Conservation (phyloP, 2,888 invertebrate species). For the Drosophila emarginata region DNA sequence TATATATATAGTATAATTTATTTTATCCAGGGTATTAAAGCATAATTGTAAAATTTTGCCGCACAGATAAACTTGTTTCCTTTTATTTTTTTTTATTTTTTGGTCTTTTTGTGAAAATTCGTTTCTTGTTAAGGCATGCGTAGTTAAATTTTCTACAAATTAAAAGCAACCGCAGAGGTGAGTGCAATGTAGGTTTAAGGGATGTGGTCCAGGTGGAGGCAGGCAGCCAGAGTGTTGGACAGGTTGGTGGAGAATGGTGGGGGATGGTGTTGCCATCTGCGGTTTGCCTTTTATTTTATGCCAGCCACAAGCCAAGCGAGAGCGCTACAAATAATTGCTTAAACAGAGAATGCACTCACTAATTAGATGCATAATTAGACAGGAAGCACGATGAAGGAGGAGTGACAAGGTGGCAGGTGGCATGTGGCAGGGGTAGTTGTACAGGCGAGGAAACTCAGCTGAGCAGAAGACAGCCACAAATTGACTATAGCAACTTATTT, state of each 20-base stretch:
- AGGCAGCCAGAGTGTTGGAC: background rate
- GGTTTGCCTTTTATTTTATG: constrained; percentile 49
- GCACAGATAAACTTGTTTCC: constrained; percentile 26
- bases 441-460: background rate
- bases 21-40: constrained; percentile 1
- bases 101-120: constrained; percentile 3
- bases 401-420: background rate
- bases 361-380: constrained; percentile 73
- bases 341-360: constrained; percentile 56
- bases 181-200: background rate
- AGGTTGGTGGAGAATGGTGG: background rate
- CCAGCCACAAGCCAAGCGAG: constrained; percentile 22
- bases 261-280: constrained; percentile 46
- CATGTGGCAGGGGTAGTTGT: background rate
- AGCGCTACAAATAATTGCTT: constrained; percentile 61
- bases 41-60: constrained; percentile 16
- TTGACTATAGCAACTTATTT: constrained; percentile 5
- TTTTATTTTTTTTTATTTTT: constrained; percentile 30
- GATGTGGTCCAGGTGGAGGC: background rate
- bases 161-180: constrained; percentile 22
- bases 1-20: background rate
- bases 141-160: constrained; percentile 41
- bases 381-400: constrained; percentile 8
- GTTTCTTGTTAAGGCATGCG: constrained; percentile 27
- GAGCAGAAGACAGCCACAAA: constrained; percentile 5